Evolutionary conservation across 1,140 invertebrate genomes (phyloP).

Genomic region (Trichogramma pretiosum): DNA sequence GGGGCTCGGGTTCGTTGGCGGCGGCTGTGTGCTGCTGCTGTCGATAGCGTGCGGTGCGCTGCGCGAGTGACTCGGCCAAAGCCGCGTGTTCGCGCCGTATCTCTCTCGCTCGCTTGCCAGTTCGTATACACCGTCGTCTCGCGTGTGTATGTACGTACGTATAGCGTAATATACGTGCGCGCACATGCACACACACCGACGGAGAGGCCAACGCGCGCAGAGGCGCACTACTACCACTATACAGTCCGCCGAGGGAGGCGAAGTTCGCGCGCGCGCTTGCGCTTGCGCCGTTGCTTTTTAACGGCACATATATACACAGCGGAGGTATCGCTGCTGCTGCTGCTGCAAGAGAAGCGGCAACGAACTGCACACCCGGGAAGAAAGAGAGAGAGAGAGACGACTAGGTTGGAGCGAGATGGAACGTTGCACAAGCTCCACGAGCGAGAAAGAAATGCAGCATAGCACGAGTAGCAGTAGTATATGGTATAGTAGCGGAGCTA

Average conservation of each 20-base stretch:
- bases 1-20: neutral
- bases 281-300: conserved; percentile 18
- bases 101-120: too few species aligned
- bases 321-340: too few species aligned
- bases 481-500: too few species aligned
- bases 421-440: too few species aligned
- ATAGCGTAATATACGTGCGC: neutral
- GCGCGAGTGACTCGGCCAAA: conserved; percentile 38
- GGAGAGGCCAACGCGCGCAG: neutral
- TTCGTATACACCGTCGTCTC: too few species aligned
- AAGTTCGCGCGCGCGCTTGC: conserved; percentile 18
- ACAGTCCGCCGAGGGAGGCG: neutral
- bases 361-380: too few species aligned
- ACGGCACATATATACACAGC: too few species aligned
- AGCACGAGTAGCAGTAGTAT: too few species aligned
- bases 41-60: conserved; percentile 44
- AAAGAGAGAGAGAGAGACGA: too few species aligned
- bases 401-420: too few species aligned
- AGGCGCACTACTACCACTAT: neutral
- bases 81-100: neutral
- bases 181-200: neutral
- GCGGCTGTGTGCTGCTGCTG: conserved; percentile 22
- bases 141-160: neutral
- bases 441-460: too few species aligned
- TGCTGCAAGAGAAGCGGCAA: too few species aligned